Conservation (phyloP, 64 coral and sea anemone genomes). For the Exaiptasia diaphana region DNA sequence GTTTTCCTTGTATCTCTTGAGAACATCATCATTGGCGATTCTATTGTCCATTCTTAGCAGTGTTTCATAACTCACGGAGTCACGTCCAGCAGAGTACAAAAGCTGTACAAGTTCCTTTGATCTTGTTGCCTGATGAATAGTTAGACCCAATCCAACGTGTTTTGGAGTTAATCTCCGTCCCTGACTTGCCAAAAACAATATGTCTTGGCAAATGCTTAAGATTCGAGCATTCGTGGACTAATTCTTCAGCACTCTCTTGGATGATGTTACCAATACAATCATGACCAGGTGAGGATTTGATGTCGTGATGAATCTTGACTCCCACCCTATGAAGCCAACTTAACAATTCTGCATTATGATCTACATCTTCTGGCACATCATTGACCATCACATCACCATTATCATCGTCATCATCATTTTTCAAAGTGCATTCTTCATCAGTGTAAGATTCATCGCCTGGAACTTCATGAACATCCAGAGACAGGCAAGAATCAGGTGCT, state of each 20-base stretch:
- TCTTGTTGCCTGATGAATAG: slow-evolving; percentile 55
- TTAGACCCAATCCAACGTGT: slow-evolving; percentile 52
- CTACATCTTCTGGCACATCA: slow-evolving; percentile 39
- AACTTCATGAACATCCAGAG: no score
- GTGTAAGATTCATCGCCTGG: no score
- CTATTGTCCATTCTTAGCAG: slow-evolving; percentile 29
- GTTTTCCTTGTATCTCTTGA: slow-evolving; percentile 12
- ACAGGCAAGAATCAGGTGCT: no score
- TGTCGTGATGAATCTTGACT: slow-evolving; percentile 63
- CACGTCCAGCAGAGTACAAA: slow-evolving; percentile 27
- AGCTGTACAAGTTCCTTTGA: slow-evolving; percentile 50
- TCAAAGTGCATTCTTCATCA: no score
- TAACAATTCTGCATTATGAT: slow-evolving; percentile 57
- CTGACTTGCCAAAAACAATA: slow-evolving; percentile 42
- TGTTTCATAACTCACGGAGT: slow-evolving; percentile 21
- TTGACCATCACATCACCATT: slow-evolving; percentile 26
- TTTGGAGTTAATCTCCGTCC: slow-evolving; percentile 30
- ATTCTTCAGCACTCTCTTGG: slow-evolving; percentile 17
- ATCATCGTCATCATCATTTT: slow-evolving; percentile 17
- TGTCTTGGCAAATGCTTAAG: slow-evolving; percentile 76
- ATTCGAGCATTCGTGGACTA: slow-evolving; percentile 57
- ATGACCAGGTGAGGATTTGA: slow-evolving; percentile 45
- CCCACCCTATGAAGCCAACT: slow-evolving; percentile 65
- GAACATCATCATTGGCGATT: slow-evolving; percentile 16
- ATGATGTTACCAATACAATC: slow-evolving; percentile 25